These are phyloP conservation scores for Spodoptera frugiperda DNA, from an alignment of 1,140 invertebrate genomes.

Conservation along the genomic window DNA sequence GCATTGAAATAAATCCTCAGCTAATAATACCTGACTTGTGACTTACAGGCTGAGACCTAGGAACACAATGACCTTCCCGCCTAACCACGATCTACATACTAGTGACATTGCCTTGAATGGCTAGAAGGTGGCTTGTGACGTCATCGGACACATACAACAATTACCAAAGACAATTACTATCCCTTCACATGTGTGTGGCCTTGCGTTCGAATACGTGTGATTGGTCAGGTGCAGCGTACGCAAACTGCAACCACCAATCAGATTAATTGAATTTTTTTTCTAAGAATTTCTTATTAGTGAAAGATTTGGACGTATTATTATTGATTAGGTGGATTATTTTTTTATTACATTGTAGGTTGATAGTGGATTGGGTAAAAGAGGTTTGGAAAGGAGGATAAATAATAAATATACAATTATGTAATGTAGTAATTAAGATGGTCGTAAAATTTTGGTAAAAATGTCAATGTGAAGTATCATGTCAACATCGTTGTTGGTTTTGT, in stretches of 20 bases:
- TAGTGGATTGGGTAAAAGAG: neutral
- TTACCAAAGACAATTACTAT: slow-evolving; percentile 39
- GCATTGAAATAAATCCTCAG: neutral
- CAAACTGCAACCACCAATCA: slow-evolving; percentile 5
- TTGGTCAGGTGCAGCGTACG: neutral
- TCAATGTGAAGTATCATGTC: too few relatives aligned
- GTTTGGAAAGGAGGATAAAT: neutral
- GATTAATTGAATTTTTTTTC: slow-evolving; percentile 14
- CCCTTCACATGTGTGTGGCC: slow-evolving; percentile 23
- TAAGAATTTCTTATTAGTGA: slow-evolving; percentile 1
- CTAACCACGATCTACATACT: slow-evolving; percentile 32
- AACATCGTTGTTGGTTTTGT: too few relatives aligned
- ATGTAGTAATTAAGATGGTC: too few relatives aligned
- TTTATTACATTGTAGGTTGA: neutral
- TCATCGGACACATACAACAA: slow-evolving; percentile 8
- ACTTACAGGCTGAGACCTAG: slow-evolving; percentile 22
- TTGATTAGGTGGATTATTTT: neutral
- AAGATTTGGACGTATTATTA: slow-evolving; percentile 8
- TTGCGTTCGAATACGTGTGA: slow-evolving; percentile 18
- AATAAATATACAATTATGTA: neutral
- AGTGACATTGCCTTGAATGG: slow-evolving; percentile 13
- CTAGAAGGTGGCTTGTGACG: slow-evolving; percentile 26
- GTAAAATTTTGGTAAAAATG: too few relatives aligned
- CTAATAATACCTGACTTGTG: slow-evolving; percentile 24
- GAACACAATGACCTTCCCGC: slow-evolving; percentile 21